Evolutionary conservation across 2,113 vertebrate species (phyloP).

Genomic region (Ptilonorhynchus violaceus): DNA sequence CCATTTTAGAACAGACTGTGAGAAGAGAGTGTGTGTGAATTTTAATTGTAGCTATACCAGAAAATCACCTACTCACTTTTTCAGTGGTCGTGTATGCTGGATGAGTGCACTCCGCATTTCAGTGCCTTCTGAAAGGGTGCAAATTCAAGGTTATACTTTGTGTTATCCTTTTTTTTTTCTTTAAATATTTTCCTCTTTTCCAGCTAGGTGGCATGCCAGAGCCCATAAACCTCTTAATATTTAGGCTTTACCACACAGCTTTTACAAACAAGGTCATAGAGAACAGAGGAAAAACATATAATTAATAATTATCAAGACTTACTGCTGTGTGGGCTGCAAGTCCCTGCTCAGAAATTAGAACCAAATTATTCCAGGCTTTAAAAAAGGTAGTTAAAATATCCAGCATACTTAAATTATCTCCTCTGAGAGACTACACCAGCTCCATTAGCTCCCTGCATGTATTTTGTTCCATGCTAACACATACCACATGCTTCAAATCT

Average conservation of each 20-base stretch:
- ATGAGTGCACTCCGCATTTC: background rate
- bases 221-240: background rate
- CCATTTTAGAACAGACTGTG: background rate
- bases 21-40: background rate
- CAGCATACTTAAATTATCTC: conserved; percentile 10
- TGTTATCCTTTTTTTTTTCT: background rate
- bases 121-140: background rate
- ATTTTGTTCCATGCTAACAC: background rate
- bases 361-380: conserved; percentile 29
- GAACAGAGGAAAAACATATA: conserved; percentile 48
- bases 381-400: conserved; percentile 35
- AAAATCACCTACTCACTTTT: background rate
- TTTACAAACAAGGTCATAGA: conserved; percentile 47
- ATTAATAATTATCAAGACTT: conserved; percentile 58
- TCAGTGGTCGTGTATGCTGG: background rate
- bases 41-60: background rate
- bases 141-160: background rate
- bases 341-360: conserved; percentile 54
- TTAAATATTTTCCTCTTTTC: background rate
- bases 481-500: background rate
- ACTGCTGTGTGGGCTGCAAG: conserved; percentile 36
- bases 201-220: background rate
- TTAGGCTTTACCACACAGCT: background rate
- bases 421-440: background rate
- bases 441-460: background rate